A percentile compares a stretch with the other conserved stretches of the same genome.
Evolutionary conservation across 1,140 invertebrate species (phyloP).

Genomic region (Chrysopa pallens): DNA sequence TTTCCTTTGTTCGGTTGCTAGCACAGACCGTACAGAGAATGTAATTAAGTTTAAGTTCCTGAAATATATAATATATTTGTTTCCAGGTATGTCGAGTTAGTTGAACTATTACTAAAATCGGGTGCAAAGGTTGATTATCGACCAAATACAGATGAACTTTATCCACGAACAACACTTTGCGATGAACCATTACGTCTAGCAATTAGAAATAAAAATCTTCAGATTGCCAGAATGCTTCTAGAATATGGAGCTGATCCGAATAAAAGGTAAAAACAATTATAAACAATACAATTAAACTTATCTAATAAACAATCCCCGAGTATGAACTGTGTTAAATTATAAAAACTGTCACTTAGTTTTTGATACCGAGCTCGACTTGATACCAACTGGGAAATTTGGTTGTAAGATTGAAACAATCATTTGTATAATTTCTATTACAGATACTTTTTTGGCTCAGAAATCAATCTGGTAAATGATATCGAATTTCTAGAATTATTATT

Average conservation of each 20-base stretch:
- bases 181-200: slow-evolving; percentile 69
- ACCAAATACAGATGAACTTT: slow-evolving; percentile 43
- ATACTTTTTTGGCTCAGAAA: slow-evolving; percentile 80
- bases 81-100: slow-evolving; percentile 44
- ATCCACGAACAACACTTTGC: slow-evolving; percentile 50
- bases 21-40: too few relatives aligned
- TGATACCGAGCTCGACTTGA: too few relatives aligned
- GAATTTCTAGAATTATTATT: slow-evolving; percentile 67
- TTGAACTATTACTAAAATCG: slow-evolving; percentile 55
- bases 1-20: too few relatives aligned
- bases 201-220: slow-evolving; percentile 69
- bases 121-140: slow-evolving; percentile 66
- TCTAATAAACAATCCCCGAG: too few relatives aligned
- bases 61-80: not conserved
- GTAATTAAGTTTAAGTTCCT: too few relatives aligned
- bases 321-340: too few relatives aligned
- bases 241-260: slow-evolving; percentile 58
- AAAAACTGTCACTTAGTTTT: too few relatives aligned
- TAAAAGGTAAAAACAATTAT: slow-evolving; percentile 32
- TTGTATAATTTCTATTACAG: not conserved
- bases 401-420: too few relatives aligned
- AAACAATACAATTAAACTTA: too few relatives aligned
- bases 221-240: slow-evolving; percentile 45
- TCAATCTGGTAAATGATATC: slow-evolving; percentile 69
- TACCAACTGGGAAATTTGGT: too few relatives aligned